phyloP scores from a whole-genome alignment of 2,888 invertebrate species.

The Graphium colonna region DNA sequence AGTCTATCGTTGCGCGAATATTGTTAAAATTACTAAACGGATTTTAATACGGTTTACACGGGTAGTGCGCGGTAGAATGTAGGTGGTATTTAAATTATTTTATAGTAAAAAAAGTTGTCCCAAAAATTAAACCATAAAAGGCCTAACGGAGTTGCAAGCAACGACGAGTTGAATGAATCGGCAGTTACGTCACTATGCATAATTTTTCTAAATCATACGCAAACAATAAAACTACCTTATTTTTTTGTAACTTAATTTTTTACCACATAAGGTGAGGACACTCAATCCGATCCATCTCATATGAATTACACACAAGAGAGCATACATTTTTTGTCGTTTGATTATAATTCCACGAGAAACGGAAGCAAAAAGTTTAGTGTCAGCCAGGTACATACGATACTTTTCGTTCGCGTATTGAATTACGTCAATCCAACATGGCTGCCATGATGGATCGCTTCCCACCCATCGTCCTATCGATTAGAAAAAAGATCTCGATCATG shows the following conservation, averaged over 20 bases:
- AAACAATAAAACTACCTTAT: too few relatives aligned
- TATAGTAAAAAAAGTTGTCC: too few relatives aligned
- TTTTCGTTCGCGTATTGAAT: not conserved
- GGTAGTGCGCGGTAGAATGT: too few relatives aligned
- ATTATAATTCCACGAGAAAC: not conserved
- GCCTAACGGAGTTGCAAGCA: too few relatives aligned
- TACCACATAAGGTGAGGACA: not conserved
- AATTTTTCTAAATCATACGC: too few relatives aligned
- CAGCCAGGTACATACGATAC: not conserved
- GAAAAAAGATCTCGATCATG: constrained; percentile 12
- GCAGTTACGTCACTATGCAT: too few relatives aligned
- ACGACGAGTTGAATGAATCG: too few relatives aligned
- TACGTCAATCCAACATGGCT: not conserved
- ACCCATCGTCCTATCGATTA: not conserved
- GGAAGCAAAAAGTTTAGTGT: not conserved
- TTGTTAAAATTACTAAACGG: too few relatives aligned
- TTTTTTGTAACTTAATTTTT: not conserved
- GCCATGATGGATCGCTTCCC: constrained; percentile 16
- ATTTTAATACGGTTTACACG: too few relatives aligned
- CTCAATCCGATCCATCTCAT: not conserved
- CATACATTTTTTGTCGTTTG: not conserved
- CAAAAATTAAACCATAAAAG: too few relatives aligned
- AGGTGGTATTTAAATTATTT: too few relatives aligned
- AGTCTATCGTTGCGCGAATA: too few relatives aligned
- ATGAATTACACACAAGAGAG: not conserved